phyloP scores from a whole-genome alignment of 2,797 vertebrate species.

The Tarsius wallacei region DNA sequence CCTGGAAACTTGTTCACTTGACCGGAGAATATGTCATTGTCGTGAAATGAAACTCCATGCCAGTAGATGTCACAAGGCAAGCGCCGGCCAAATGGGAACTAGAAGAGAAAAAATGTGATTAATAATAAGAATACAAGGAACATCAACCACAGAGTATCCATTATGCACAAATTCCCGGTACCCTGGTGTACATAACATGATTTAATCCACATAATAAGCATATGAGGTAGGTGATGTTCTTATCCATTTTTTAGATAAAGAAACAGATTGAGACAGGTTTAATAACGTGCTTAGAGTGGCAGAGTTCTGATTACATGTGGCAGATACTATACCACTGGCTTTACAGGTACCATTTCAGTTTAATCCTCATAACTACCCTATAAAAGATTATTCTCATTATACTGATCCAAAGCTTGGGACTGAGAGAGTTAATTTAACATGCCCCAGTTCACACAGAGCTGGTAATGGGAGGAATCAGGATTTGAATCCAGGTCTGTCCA shows the following conservation, averaged over 20 bases:
- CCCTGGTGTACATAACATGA: no score
- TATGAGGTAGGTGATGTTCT: background rate
- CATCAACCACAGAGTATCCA: background rate
- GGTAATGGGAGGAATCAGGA: background rate
- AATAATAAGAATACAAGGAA: background rate
- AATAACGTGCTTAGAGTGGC: background rate
- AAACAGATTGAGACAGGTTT: background rate
- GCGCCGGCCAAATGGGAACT: conserved; percentile 96
- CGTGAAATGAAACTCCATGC: conserved; percentile 98
- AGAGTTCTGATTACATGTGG: background rate
- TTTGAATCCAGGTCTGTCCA: background rate
- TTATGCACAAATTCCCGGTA: background rate
- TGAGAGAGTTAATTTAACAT: background rate
- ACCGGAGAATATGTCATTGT: conserved; percentile 96
- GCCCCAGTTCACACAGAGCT: background rate
- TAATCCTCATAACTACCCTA: background rate
- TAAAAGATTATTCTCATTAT: background rate
- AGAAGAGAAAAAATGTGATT: conserved; percentile 53
- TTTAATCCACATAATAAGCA: background rate
- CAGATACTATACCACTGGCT: background rate
- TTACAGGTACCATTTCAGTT: background rate
- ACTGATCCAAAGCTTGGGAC: conserved; percentile 27
- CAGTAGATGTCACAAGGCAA: conserved; percentile 98
- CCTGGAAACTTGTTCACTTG: conserved; percentile 99
- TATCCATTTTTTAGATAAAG: background rate